Evolutionary conservation across 2,888 invertebrate genomes (phyloP).

Genomic region (Lepidocyrtoides sp.): DNA sequence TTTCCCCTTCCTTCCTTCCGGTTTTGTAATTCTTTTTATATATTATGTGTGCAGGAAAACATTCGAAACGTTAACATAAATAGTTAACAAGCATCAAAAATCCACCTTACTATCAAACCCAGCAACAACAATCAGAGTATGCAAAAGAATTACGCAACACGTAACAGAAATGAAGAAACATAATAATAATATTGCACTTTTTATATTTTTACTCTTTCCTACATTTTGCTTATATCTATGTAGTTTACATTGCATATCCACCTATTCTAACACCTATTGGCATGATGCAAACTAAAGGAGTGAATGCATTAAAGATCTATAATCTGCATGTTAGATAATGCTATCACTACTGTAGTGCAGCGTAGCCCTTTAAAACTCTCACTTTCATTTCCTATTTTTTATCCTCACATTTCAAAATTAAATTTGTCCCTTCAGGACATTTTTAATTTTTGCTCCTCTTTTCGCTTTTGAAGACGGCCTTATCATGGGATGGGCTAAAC

Average conservation of each 20-base stretch:
- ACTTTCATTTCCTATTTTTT: conserved; percentile 67
- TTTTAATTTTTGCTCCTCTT: background rate
- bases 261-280: too few species aligned
- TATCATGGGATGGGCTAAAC: background rate
- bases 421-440: conserved; percentile 3
- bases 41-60: background rate
- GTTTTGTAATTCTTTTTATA: conserved; percentile 34
- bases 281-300: too few species aligned
- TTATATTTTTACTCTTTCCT: background rate
- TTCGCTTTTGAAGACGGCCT: background rate
- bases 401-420: background rate
- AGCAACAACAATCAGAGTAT: conserved; percentile 41
- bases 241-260: too few species aligned
- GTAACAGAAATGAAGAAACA: background rate
- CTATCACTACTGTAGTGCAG: too few species aligned
- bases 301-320: too few species aligned
- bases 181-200: background rate
- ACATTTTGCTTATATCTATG: background rate
- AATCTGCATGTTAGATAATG: too few species aligned
- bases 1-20: conserved; percentile 62
- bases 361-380: conserved; percentile 19
- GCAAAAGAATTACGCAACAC: conserved; percentile 17
- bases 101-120: background rate
- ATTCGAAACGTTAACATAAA: background rate
- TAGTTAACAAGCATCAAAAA: background rate